phyloP scores from a whole-genome alignment of 2,797 vertebrate species.

The Gobionotothen gibberifrons region DNA sequence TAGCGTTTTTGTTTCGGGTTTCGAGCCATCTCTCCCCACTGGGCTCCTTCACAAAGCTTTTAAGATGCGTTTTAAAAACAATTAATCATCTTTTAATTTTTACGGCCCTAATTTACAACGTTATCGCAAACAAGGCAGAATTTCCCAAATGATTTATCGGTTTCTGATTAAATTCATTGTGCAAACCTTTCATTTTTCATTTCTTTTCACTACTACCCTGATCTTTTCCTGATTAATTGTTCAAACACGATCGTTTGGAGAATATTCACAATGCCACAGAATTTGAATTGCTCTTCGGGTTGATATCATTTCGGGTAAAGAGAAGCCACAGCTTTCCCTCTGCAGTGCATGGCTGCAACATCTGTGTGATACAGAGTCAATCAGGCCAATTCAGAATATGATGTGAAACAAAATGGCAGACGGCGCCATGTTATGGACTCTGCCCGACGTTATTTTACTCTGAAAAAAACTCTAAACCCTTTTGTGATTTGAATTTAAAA shows the following conservation, averaged over 20 bases:
- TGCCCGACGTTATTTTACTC: not conserved
- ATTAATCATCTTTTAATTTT: conserved; percentile 22
- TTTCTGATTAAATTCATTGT: not conserved
- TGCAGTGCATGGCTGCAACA: conserved; percentile 13
- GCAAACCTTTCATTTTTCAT: not conserved
- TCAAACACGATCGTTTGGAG: not conserved
- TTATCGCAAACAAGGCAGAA: conserved; percentile 1
- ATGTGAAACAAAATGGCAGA: conserved; percentile 71
- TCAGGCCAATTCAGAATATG: conserved; percentile 50
- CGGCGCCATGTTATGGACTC: conserved; percentile 57
- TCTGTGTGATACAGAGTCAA: conserved; percentile 35
- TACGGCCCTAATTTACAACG: not conserved
- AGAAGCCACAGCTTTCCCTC: not conserved
- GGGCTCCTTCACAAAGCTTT: conserved; percentile 27
- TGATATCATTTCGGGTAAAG: not conserved
- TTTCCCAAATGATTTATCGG: not conserved
- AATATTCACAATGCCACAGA: not conserved
- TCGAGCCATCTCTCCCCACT: conserved; percentile 55
- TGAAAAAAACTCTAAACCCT: not conserved
- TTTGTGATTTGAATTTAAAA: not conserved
- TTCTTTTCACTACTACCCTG: not conserved
- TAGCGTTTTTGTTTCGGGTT: conserved; percentile 57
- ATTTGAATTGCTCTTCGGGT: not conserved
- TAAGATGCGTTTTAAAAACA: conserved; percentile 1
- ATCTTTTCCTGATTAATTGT: not conserved